Base-by-base conservation (phyloP, 2,797 vertebrate genomes). In the Brachyrhaphis roseni region DNA sequence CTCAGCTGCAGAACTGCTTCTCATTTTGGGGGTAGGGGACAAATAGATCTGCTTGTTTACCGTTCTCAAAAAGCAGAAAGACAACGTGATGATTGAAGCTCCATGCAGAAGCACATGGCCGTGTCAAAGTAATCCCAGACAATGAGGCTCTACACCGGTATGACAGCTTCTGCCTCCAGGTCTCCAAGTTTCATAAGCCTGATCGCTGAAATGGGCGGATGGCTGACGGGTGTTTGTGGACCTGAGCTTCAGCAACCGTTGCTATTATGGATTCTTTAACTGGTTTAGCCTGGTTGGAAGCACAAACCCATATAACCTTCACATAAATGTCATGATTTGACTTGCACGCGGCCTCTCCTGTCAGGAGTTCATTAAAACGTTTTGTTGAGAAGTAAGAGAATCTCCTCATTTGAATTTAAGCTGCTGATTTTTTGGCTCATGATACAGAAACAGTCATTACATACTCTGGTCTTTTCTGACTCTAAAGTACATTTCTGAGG, bases 91-190 rank as follows among this genome's bases (percentile, higher is more conserved):
- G 78, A 88, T 80, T 83, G 57, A 83, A 72, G 85, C 88, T 87
- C 82, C 83, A 82, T 79, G 49, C 70, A 81, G 51, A 82, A 84
- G 86, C 74, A 85, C 71, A 77, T 36, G 46, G 64, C 45, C 5
- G 16, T 79, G 81, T 88, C 81, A 88, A 83, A 84, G 10, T 84
- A 82, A 88, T 88, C 84, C 80, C 59, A 62, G 80, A 78, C 87
- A 89, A 90, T 87, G 83, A 88, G 85, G 82, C 81, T 79, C 39
- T 75, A 34, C 81, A 46, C 53, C 45, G 76, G 74, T 76, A 36
- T 89, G 87, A 83, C 84, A 83, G 75, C 74, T 80, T 55, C 79
- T 72, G 87, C 90, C 85, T 78, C 43, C 0, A 87, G 90, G 80
- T 57, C 72, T 46, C 43, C 47, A 28, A 36, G 18, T 74, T 88